phyloP scores from a whole-genome alignment of 2,113 vertebrate genomes.

The Scopus umbretta region DNA sequence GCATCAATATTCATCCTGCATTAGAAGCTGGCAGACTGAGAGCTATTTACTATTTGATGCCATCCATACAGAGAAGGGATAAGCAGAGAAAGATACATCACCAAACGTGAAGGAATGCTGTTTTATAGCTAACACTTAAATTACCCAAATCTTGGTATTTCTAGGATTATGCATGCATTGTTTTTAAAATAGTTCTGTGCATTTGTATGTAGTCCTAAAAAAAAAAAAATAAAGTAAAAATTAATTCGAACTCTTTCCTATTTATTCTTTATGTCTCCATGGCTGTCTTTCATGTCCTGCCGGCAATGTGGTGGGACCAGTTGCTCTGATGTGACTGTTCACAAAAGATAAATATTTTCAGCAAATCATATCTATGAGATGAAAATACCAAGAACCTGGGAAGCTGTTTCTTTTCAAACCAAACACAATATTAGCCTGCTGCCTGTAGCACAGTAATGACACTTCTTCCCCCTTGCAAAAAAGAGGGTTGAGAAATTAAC shows the following conservation, averaged over 20 bases:
- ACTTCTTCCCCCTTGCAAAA: not conserved
- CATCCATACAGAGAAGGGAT: not conserved
- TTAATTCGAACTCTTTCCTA: not conserved
- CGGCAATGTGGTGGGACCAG: not conserved
- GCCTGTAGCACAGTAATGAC: not conserved
- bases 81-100: not conserved
- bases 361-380: not conserved
- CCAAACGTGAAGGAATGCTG: not conserved
- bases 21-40: not conserved
- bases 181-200: not conserved
- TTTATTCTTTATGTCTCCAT: not conserved
- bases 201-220: not conserved
- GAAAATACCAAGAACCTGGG: not conserved
- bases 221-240: not conserved
- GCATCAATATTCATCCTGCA: not conserved
- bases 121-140: not conserved
- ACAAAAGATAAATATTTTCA: not conserved
- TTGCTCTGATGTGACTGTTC: not conserved
- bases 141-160: not conserved
- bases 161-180: not conserved
- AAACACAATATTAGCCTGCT: not conserved
- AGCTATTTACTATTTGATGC: not conserved
- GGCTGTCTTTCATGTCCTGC: not conserved
- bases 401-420: not conserved
- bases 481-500: not conserved